Evolutionary conservation across 2,113 vertebrate genomes (phyloP).

Genomic region (Dipodomys merriami): DNA sequence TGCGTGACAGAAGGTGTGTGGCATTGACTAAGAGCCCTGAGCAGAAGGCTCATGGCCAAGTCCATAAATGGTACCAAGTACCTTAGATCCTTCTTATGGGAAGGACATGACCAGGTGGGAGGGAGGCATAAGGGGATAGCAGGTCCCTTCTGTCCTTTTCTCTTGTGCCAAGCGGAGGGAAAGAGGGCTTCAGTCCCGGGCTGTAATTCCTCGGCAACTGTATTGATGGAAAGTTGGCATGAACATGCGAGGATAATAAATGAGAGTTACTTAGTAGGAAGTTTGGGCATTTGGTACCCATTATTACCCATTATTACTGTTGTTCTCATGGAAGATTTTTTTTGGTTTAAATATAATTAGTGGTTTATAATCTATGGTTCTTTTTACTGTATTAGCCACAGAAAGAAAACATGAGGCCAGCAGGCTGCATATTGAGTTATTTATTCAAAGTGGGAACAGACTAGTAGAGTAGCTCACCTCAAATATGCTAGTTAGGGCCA

Average conservation of each 20-base stretch:
- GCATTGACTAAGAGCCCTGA: not conserved
- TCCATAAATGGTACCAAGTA: not conserved
- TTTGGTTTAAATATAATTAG: slow-evolving; percentile 62
- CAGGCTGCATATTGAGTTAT: not conserved
- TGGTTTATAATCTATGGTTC: slow-evolving; percentile 65
- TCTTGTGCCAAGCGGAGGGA: not conserved
- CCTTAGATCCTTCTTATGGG: not conserved
- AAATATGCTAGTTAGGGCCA: not conserved
- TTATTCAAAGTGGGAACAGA: not conserved
- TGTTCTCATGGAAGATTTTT: slow-evolving; percentile 56
- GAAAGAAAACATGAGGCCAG: not conserved
- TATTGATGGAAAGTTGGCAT: not conserved
- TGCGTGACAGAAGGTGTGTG: not conserved
- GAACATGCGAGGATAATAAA: slow-evolving; percentile 13
- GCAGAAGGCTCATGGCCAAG: not conserved
- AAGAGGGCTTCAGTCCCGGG: not conserved
- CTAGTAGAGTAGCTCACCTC: not conserved
- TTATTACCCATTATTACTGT: slow-evolving; percentile 58
- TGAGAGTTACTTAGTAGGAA: slow-evolving; percentile 30
- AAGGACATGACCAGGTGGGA: not conserved
- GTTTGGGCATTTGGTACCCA: slow-evolving; percentile 24
- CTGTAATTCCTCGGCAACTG: no score
- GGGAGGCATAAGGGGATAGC: no score
- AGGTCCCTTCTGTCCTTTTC: no score
- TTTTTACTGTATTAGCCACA: slow-evolving; percentile 52